Conservation (phyloP, 2,888 invertebrate species). For the Oxycera nigricornis region DNA sequence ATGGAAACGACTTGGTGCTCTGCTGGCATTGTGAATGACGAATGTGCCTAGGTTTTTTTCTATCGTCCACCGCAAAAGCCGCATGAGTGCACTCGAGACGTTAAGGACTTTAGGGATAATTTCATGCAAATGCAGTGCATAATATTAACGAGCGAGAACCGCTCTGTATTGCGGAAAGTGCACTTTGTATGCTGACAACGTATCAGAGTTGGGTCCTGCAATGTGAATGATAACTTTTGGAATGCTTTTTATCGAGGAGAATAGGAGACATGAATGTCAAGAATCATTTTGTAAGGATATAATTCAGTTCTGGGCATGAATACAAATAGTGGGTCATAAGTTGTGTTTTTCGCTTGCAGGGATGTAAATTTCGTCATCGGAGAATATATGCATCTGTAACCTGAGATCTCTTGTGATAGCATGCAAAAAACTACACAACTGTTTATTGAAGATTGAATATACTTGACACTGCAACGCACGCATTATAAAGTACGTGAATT, state of each 20-base stretch:
- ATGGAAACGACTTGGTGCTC: background rate
- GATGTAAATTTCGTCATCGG: too few species aligned
- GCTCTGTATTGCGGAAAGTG: background rate
- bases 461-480: too few species aligned
- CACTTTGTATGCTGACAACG: slow-evolving; percentile 26
- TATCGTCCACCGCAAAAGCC: slow-evolving; percentile 18
- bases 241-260: background rate
- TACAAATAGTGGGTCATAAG: background rate
- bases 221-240: background rate
- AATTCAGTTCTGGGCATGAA: slow-evolving; percentile 10
- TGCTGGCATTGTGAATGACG: slow-evolving; percentile 7
- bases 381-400: too few species aligned
- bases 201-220: background rate
- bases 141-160: background rate
- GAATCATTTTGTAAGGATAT: slow-evolving; percentile 10
- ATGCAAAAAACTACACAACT: too few species aligned
- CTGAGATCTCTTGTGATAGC: too few species aligned
- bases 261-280: background rate
- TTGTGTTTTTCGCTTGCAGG: background rate
- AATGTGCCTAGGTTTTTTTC: slow-evolving; percentile 1
- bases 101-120: slow-evolving; percentile 28
- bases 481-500: too few species aligned
- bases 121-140: slow-evolving; percentile 28
- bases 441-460: too few species aligned
- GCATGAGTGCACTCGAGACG: slow-evolving; percentile 11